Conservation (phyloP, 2,888 invertebrate genomes). For the Deilephila elpenor region DNA sequence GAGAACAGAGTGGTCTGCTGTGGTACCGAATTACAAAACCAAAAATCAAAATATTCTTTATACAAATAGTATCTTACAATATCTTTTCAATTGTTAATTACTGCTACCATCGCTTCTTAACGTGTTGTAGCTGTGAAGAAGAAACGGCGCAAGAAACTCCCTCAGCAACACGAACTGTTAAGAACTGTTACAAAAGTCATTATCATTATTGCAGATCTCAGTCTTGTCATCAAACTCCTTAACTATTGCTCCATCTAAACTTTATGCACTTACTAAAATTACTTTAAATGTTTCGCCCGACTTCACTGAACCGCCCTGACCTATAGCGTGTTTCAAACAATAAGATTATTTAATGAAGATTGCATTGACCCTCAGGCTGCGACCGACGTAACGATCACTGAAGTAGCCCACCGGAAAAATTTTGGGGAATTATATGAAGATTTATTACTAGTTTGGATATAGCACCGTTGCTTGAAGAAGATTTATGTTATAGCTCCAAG, state of each 20-base stretch:
- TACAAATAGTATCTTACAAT: too few relatives aligned
- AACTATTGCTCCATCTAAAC: not conserved
- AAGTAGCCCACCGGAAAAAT: constrained; percentile 73
- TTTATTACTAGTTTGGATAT: constrained; percentile 76
- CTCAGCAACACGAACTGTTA: too few relatives aligned
- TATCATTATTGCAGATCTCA: too few relatives aligned
- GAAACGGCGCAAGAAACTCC: too few relatives aligned
- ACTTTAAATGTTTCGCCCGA: constrained; percentile 22
- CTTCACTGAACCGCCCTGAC: constrained; percentile 25
- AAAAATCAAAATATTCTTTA: too few relatives aligned
- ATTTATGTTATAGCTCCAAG: constrained; percentile 77
- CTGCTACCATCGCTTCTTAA: too few relatives aligned
- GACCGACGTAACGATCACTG: constrained; percentile 76
- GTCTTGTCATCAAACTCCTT: too few relatives aligned
- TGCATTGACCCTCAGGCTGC: constrained; percentile 65
- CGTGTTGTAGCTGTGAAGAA: too few relatives aligned
- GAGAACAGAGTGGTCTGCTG: too few relatives aligned
- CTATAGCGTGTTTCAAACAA: constrained; percentile 38
- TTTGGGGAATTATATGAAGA: constrained; percentile 75
- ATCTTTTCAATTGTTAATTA: too few relatives aligned
- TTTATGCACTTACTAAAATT: constrained; percentile 12
- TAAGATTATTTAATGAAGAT: constrained; percentile 73
- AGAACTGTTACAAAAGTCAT: too few relatives aligned
- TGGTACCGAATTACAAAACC: too few relatives aligned
- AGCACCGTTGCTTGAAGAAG: constrained; percentile 73